Percentiles rank a stretch among this genome's conserved stretches.
phyloP scores from a whole-genome alignment of 2,797 vertebrate genomes.

The Oophaga sylvatica region DNA sequence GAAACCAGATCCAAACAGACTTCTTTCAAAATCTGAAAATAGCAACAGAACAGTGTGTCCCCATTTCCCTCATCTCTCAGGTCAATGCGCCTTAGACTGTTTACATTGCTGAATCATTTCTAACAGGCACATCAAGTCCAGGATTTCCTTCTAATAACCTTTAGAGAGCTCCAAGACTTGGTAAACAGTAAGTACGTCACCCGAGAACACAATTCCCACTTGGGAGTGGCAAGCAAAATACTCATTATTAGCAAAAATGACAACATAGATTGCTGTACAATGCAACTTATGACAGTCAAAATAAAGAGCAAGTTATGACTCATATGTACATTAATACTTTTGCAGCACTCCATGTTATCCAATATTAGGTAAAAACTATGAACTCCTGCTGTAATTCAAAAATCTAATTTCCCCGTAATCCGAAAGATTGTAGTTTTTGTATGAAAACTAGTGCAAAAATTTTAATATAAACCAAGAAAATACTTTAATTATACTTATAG shows the following conservation, averaged over 20 bases:
- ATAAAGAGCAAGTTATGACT: background rate
- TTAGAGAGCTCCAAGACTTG: conserved; percentile 28
- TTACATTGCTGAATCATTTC: conserved; percentile 50
- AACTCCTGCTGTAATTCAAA: background rate
- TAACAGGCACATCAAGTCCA: conserved; percentile 32
- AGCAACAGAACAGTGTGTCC: conserved; percentile 22
- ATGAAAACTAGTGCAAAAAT: no score
- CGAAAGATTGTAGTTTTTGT: no score
- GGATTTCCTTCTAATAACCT: conserved; percentile 54
- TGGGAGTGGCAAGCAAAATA: conserved; percentile 33
- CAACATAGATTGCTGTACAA: conserved; percentile 19
- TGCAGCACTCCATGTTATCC: background rate
- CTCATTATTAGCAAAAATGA: conserved; percentile 7
- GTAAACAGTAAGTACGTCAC: conserved; percentile 39
- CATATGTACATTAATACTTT: background rate
- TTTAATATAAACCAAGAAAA: no score
- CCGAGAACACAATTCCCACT: conserved; percentile 17
- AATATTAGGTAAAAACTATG: background rate
- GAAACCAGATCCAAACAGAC: background rate
- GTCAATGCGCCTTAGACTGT: conserved; percentile 38
- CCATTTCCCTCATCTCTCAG: background rate
- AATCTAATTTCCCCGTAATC: no score
- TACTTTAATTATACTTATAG: no score
- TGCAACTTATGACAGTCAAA: background rate
- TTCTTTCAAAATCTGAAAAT: conserved; percentile 32